Evolutionary conservation across 2,888 invertebrate species (phyloP), one percentile per base, ranked within the genome.

Genomic region (Hemistola chrysoprasaria): DNA sequence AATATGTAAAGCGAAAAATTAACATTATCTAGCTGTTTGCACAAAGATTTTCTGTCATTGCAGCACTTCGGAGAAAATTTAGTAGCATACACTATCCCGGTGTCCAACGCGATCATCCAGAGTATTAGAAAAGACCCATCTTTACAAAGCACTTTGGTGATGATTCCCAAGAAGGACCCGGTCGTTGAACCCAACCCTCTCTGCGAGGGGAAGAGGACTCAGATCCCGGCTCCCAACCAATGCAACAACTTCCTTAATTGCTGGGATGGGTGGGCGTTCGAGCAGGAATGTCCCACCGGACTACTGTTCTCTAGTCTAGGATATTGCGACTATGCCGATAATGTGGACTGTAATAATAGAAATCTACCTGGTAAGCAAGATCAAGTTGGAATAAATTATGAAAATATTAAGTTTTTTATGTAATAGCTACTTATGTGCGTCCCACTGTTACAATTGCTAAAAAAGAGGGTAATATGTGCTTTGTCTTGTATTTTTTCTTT

Each of bases 201-300:
- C 0, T 91, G 91, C 43, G 60, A 78, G 20, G 79, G 83, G 6
- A 83, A 86, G 20, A 78, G 92, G 29, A 91, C 93, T 1, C 93
- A 93, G 64, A 92, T 93, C 50, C 90, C 92, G 0, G 91, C 92
- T 6, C 83, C 88, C 0, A 82, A 71, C 16, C 71, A 86, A 3
- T 94, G 94, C 59, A 90, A 90, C 25, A 91, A 90, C 56, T 94
- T 92, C 65, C 61, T 93, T 7, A 93, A 93, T 69, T 94, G 94
- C 65, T 94, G 94, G 94, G 93, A 93, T 54, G 93, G 92, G 0
- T 87, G 90, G 52, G 92, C 91, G 0, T 84, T 91, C 11, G 93
- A 93, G 55, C 92, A 93, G 65, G 88, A 90, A 9, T 94, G 94
- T 47, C 93, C 93, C 0, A 74, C 78, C 6, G 92, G 91, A 0